Evolutionary conservation across 2,797 vertebrate species (phyloP), one percentile per base, ranked within the genome.

Genomic region (Tokudaia muenninki): DNA sequence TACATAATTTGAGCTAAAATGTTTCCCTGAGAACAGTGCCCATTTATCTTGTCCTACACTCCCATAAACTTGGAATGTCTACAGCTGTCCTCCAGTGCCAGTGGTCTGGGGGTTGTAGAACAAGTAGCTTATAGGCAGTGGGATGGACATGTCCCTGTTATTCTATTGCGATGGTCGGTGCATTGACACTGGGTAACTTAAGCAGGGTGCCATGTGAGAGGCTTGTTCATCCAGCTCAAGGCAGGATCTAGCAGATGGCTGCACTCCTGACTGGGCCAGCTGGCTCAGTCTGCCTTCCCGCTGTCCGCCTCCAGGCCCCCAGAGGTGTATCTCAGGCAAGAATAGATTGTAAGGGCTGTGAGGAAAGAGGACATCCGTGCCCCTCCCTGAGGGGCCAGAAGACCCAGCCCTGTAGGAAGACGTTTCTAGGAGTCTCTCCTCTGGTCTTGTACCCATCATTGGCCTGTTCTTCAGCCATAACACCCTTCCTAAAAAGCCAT

Each of bases 401-500:
- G 74, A 31, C 59, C 41, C 11, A 2, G 6, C 50, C 57, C 31
- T n/a, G 12, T 47, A 80, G 34, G 16, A 52, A 72, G 24, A n/a
- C 70, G 84, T 31, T 41, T 72, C 57, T 13, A 5, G 59, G 17
- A 21, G 26, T 14, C 63, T 24, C 26, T 91, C 67, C 26, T 52
- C 59, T 10, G 17, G 55, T 65, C 65, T 55, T 34, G 41, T 31
- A 52, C 17, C 31, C 17, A 16, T 55, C 12, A 1, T 10, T n/a
- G 24, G n/a, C 47, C 59, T 4, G 0, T 59, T 70, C 65, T 97
- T 88, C 22, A 92, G 41, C 67, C 1, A 52, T 29, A 47, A 31
- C 26, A 26, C 12, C 55, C 34, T 59, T 93, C 82, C 82, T 91
- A 31, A 89, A 87, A 94, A 90, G 16, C 61, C 81, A 79, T 47